Evolutionary conservation across 2,797 vertebrate species (phyloP).

Genomic region (Rallus crepitans): DNA sequence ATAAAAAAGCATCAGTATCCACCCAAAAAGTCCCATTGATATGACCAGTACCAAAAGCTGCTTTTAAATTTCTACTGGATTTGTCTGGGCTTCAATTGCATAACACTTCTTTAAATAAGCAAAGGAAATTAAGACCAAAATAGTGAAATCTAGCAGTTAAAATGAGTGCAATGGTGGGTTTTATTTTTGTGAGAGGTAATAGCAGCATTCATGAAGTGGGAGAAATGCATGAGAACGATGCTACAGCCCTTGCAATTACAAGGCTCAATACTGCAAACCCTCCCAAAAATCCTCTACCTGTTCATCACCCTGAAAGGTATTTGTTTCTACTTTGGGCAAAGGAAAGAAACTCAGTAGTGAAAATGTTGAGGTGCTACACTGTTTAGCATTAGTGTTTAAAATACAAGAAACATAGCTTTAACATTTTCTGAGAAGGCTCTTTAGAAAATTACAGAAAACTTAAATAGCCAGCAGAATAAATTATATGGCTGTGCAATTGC

Average conservation of each 20-base stretch:
- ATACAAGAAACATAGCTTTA: not conserved
- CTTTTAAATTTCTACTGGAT: not conserved
- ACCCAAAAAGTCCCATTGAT: not conserved
- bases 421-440: not conserved
- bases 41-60: not conserved
- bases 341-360: not conserved
- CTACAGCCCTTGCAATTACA: not conserved
- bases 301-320: not conserved
- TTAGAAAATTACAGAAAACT: not conserved
- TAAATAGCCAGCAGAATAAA: not conserved
- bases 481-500: not conserved
- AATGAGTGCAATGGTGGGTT: not conserved
- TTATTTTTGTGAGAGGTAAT: constrained; percentile 9
- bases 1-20: not conserved
- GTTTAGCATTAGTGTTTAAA: not conserved
- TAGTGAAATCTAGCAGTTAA: not conserved
- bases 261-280: not conserved
- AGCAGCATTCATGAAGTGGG: not conserved
- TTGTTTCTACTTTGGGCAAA: not conserved
- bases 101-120: not conserved
- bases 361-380: not conserved
- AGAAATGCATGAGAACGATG: not conserved
- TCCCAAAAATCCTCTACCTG: not conserved
- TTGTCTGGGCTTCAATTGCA: not conserved
- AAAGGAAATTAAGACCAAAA: not conserved